Conservation (phyloP, 2,888 invertebrate species). For the Athalia circularis region DNA sequence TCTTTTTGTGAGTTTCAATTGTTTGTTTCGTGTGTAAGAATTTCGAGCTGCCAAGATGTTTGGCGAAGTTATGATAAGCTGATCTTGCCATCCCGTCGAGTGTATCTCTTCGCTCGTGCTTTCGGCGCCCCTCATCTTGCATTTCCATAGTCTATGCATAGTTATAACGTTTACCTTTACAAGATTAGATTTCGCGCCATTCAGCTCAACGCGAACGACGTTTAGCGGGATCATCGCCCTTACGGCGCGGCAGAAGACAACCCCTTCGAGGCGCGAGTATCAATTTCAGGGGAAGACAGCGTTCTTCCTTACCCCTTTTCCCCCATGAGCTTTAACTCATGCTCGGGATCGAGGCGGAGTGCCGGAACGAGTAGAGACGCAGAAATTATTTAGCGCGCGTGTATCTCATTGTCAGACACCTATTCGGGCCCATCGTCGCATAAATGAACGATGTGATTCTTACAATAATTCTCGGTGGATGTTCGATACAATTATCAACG, state of each 20-base stretch:
- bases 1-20: background rate
- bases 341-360: background rate
- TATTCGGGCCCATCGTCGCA: too few relatives aligned
- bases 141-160: conserved; percentile 44
- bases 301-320: background rate
- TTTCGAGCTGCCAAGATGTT: background rate
- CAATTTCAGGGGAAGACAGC: conserved; percentile 27
- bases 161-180: conserved; percentile 41
- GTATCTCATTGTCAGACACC: too few relatives aligned
- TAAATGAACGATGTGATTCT: too few relatives aligned
- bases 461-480: too few relatives aligned
- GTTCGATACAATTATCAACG: too few relatives aligned
- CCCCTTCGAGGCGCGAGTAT: conserved; percentile 30
- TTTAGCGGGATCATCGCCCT: conserved; percentile 39
- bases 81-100: conserved; percentile 37
- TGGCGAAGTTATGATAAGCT: conserved; percentile 29
- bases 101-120: conserved; percentile 28
- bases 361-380: background rate
- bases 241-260: conserved; percentile 1
- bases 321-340: background rate
- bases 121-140: conserved; percentile 20
- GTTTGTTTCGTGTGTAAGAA: background rate
- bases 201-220: conserved; percentile 32
- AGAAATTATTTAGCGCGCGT: background rate
- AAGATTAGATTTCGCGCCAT: conserved; percentile 41